Evolutionary conservation across 1,140 invertebrate species (phyloP).

Genomic region (Aphaenogaster floridana): DNA sequence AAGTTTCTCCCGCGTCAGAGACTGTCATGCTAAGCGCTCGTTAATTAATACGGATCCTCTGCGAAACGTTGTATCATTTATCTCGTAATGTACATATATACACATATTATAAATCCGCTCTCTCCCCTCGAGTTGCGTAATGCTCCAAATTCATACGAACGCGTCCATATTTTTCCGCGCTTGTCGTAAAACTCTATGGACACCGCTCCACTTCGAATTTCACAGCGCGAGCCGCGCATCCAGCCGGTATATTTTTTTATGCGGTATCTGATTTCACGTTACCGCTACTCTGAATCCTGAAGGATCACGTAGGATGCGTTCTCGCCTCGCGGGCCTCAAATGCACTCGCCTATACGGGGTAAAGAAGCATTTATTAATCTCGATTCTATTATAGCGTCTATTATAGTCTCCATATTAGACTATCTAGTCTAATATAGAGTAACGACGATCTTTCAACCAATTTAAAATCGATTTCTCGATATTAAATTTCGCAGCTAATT

Average conservation of each 20-base stretch:
- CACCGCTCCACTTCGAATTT: conserved; percentile 39
- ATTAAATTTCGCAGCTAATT: not conserved
- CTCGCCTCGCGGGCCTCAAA: conserved; percentile 4
- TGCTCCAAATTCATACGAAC: conserved; percentile 5
- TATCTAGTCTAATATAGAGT: not conserved
- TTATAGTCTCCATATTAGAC: too few species aligned
- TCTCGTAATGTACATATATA: conserved; percentile 16
- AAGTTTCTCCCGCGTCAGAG: not conserved
- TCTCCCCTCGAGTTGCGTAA: not conserved
- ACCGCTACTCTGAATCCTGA: not conserved
- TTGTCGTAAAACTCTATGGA: conserved; percentile 40
- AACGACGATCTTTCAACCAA: not conserved
- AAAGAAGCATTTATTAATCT: conserved; percentile 12
- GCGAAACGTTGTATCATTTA: conserved; percentile 4
- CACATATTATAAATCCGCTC: conserved; percentile 24
- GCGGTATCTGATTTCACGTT: conserved; percentile 33
- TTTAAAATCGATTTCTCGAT: not conserved
- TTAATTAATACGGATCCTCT: conserved; percentile 25
- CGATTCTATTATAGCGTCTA: not conserved
- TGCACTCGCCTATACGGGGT: not conserved
- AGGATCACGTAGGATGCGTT: not conserved
- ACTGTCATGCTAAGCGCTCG: not conserved
- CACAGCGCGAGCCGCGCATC: not conserved
- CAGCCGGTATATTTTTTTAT: conserved; percentile 18
- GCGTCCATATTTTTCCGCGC: conserved; percentile 21